A percentile compares a stretch with the other conserved stretches of the same genome.
Conservation (phyloP, 2,113 vertebrate species). For the Syngnathus floridae region DNA sequence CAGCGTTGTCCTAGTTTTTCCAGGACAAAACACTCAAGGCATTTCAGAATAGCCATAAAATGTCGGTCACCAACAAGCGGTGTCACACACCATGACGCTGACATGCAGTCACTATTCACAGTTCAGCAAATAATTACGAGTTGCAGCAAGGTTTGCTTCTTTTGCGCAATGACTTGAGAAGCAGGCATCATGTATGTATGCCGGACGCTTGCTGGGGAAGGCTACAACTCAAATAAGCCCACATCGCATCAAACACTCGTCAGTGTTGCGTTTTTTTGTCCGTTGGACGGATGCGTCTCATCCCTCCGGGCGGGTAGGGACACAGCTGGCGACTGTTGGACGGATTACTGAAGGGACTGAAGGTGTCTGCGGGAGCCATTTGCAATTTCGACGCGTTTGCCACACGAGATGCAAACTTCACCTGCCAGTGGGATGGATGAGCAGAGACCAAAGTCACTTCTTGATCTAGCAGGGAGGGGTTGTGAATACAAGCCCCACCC, state of each 20-base stretch:
- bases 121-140: not conserved
- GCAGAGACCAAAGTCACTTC: slow-evolving; percentile 21
- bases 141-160: slow-evolving; percentile 3
- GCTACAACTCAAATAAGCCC: slow-evolving; percentile 31
- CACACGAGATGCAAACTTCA: slow-evolving; percentile 19
- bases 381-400: slow-evolving; percentile 39
- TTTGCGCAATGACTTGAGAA: not conserved
- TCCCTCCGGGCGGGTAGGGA: slow-evolving; percentile 31
- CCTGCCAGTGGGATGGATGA: slow-evolving; percentile 25
- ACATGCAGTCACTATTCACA: not conserved
- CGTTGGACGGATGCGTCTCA: slow-evolving; percentile 27
- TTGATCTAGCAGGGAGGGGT: slow-evolving; percentile 1
- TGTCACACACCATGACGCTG: not conserved
- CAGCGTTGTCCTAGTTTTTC: not conserved
- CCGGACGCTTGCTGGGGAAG: slow-evolving; percentile 19
- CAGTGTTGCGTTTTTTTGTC: slow-evolving; percentile 6
- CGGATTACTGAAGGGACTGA: slow-evolving; percentile 30
- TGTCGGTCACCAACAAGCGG: not conserved
- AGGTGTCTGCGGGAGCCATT: slow-evolving; percentile 44
- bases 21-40: not conserved
- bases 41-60: not conserved
- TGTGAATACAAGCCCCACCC: not conserved
- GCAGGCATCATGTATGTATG: slow-evolving; percentile 2
- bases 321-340: slow-evolving; percentile 36
- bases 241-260: slow-evolving; percentile 18